A percentile compares a stretch with the other conserved stretches of the same genome.
Conservation (phyloP, 1,140 invertebrate species). For the Micrasema minimum region DNA sequence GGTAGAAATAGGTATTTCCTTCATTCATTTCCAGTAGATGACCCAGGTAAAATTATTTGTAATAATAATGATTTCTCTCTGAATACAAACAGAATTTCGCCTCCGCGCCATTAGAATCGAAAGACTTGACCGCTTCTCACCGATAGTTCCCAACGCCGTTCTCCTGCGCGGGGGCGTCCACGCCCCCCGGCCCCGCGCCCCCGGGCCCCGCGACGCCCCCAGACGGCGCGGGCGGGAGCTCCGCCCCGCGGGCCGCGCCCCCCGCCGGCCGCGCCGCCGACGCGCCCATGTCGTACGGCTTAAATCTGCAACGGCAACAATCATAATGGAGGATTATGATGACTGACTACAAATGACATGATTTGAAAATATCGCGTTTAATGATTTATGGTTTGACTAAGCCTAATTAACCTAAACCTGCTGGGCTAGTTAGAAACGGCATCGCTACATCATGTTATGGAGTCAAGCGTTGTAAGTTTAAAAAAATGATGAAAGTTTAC, state of each 20-base stretch:
- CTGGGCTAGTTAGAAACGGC: too few relatives aligned
- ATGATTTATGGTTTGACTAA: too few relatives aligned
- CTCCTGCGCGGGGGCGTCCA: conserved; percentile 57
- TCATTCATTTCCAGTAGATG: too few relatives aligned
- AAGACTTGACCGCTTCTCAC: conserved; percentile 46
- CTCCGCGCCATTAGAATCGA: not conserved
- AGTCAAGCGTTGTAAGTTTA: too few relatives aligned
- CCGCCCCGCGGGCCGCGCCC: conserved; percentile 60
- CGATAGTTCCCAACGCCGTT: conserved; percentile 63
- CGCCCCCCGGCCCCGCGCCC: conserved; percentile 51
- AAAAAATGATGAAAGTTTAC: too few relatives aligned
- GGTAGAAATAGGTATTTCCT: too few relatives aligned
- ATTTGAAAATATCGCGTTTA: too few relatives aligned
- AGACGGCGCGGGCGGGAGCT: conserved; percentile 51
- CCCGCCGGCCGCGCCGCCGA: conserved; percentile 66
- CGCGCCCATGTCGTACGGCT: conserved; percentile 76
- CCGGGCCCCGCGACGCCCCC: conserved; percentile 62
- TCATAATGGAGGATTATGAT: conserved; percentile 17
- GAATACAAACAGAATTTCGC: too few relatives aligned
- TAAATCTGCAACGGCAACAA: conserved; percentile 66
- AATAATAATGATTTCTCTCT: too few relatives aligned
- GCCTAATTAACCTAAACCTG: too few relatives aligned
- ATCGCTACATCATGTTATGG: too few relatives aligned
- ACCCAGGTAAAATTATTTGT: too few relatives aligned
- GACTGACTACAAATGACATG: not conserved